Conservation (phyloP, 2,888 invertebrate species). For the Lottia scabra region DNA sequence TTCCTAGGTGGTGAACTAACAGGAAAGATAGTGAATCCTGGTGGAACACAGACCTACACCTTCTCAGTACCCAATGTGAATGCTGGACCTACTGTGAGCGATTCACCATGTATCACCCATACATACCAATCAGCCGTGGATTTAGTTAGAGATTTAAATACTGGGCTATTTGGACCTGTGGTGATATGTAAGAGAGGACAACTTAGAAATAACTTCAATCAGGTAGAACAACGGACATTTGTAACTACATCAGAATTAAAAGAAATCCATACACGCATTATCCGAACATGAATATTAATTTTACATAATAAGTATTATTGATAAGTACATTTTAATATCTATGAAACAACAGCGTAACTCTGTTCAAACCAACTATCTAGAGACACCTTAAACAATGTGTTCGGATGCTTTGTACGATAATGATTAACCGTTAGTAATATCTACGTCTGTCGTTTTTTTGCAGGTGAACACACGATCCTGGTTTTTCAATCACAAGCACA, state of each 20-base stretch:
- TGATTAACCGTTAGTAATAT: too few relatives aligned
- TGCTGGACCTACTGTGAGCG: conserved; percentile 32
- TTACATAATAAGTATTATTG: too few relatives aligned
- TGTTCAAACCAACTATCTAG: too few relatives aligned
- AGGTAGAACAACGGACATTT: conserved; percentile 32
- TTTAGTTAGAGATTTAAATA: conserved; percentile 39
- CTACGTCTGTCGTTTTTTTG: too few relatives aligned
- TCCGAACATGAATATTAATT: too few relatives aligned
- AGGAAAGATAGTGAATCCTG: conserved; percentile 27
- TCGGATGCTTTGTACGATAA: too few relatives aligned
- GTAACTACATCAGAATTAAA: too few relatives aligned
- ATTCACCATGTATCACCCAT: conserved; percentile 38
- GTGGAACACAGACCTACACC: conserved; percentile 28
- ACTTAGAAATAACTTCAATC: conserved; percentile 12
- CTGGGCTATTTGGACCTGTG: conserved; percentile 42
- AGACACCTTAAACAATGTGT: too few relatives aligned
- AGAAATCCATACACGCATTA: too few relatives aligned
- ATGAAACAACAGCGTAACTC: too few relatives aligned
- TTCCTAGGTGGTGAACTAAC: conserved; percentile 23
- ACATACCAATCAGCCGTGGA: conserved; percentile 45
- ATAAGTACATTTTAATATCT: too few relatives aligned
- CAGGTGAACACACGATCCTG: background rate
- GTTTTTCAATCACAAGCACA: background rate
- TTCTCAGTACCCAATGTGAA: conserved; percentile 35
- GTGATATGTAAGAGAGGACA: conserved; percentile 41